Conservation (phyloP, 2,888 invertebrate genomes). For the Aethes cnicana region DNA sequence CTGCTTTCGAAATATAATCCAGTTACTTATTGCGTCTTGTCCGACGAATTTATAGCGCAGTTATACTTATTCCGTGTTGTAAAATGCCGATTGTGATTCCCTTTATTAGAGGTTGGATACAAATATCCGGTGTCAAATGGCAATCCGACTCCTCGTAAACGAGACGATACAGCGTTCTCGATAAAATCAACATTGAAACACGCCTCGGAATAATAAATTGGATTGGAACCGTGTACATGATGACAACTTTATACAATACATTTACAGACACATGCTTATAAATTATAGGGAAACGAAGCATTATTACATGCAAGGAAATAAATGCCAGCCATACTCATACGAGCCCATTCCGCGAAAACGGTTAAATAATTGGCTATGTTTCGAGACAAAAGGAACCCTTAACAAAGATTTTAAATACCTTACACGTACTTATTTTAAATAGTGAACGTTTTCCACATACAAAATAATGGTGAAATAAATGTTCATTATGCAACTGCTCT, state of each 20-base stretch:
- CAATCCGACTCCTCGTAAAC: conserved; percentile 45
- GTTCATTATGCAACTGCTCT: too few relatives aligned
- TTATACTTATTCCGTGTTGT: conserved; percentile 42
- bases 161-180: conserved; percentile 45
- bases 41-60: conserved; percentile 30
- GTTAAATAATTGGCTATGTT: conserved; percentile 8
- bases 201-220: conserved; percentile 38
- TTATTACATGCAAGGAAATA: conserved; percentile 24
- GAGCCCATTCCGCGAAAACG: neutral
- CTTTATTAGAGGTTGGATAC: conserved; percentile 48
- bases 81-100: conserved; percentile 39
- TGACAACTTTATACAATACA: conserved; percentile 24
- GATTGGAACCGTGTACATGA: conserved; percentile 39
- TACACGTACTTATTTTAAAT: too few relatives aligned
- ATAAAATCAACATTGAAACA: conserved; percentile 54
- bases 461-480: too few relatives aligned
- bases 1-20: neutral
- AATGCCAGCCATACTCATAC: conserved; percentile 10
- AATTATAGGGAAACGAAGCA: conserved; percentile 15
- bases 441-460: too few relatives aligned
- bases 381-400: too few relatives aligned
- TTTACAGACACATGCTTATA: conserved; percentile 20
- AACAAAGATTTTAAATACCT: too few relatives aligned
- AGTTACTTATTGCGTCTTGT: neutral
- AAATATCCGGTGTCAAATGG: conserved; percentile 52